A percentile compares a stretch with the other conserved stretches of the same genome.
Conservation (phyloP, 2,888 invertebrate genomes). For the Plagodis pulveraria region DNA sequence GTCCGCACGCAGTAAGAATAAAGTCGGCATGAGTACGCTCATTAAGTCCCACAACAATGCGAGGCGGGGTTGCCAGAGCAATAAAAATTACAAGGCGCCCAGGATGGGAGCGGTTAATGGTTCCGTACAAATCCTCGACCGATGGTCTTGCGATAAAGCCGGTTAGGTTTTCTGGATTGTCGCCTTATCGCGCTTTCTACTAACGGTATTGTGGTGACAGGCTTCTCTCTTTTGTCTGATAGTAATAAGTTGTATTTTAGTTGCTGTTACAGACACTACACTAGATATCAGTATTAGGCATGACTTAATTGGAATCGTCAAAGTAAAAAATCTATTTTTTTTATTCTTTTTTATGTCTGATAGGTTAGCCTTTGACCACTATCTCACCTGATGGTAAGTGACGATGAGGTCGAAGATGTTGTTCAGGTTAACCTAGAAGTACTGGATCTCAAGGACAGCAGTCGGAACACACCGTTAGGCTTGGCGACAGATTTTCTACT, state of each 20-base stretch:
- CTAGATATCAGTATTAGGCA: no score
- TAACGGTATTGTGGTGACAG: neutral
- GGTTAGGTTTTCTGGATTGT: conserved; percentile 29
- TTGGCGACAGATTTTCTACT: no score
- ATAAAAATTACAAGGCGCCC: conserved; percentile 78
- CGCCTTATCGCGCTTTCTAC: conserved; percentile 22
- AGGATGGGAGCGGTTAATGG: conserved; percentile 80
- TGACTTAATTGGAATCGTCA: no score
- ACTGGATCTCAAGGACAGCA: no score
- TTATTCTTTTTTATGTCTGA: no score
- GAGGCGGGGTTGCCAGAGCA: conserved; percentile 73
- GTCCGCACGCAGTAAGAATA: conserved; percentile 48
- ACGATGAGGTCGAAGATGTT: no score
- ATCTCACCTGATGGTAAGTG: no score
- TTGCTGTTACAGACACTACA: no score
- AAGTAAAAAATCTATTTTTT: no score
- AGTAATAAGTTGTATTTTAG: neutral
- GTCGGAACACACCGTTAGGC: no score
- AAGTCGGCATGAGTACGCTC: conserved; percentile 58
- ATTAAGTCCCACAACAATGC: conserved; percentile 77
- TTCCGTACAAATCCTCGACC: conserved; percentile 58
- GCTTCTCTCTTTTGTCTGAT: neutral
- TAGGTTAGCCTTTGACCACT: no score
- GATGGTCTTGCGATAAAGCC: conserved; percentile 56
- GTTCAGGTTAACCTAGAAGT: no score